Base-by-base conservation (phyloP, 2,113 vertebrate genomes). In the Smithornis capensis region DNA sequence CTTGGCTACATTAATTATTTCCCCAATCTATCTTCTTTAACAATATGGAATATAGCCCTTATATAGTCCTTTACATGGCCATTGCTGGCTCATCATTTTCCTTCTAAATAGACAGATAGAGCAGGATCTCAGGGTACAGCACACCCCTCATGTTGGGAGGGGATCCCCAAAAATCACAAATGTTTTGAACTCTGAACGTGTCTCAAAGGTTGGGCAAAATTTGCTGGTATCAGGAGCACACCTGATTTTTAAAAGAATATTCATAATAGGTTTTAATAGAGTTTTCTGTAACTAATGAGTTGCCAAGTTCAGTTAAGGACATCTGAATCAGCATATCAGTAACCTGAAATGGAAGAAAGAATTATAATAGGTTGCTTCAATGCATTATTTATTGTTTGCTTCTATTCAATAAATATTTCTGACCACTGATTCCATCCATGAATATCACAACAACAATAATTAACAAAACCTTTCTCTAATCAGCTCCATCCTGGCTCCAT, bases 1-100 rank as follows among this genome's bases (percentile, higher is more conserved):
- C 90, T 90, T 95, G 80, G 83, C 90, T 77, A 90, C n/a, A 50
- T 90, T 96, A 95, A 97, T 97, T 96, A 97, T 96, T 89, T 92
- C 56, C 35, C 47, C 68, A 87, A 93, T 93, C 87, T 94, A 71
- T 97, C 91, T 93, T 88, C 52, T 82, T 82, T 95, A 95, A 95
- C 64, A 92, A 81, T 70, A 88, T 16, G 47, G 73, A 93, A 93
- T 80, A 71, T 17, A 83, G 52, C 37, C 47, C 38, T 86, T 52
- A 86, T 60, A 75, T 8, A 81, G 49, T 29, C 44, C 40, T 92
- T 92, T 88, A 68, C 5, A 1, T 75, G 3, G 8, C 55, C 49
- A 49, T 53, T 90, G 93, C 90, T 90, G 64, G 56, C 47, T 96
- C 88, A 91, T 83, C 42, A 31, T 86, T 92, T 90, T 87, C 75